phyloP scores from a whole-genome alignment of 2,888 invertebrate genomes.

The Melieria crassipennis region DNA sequence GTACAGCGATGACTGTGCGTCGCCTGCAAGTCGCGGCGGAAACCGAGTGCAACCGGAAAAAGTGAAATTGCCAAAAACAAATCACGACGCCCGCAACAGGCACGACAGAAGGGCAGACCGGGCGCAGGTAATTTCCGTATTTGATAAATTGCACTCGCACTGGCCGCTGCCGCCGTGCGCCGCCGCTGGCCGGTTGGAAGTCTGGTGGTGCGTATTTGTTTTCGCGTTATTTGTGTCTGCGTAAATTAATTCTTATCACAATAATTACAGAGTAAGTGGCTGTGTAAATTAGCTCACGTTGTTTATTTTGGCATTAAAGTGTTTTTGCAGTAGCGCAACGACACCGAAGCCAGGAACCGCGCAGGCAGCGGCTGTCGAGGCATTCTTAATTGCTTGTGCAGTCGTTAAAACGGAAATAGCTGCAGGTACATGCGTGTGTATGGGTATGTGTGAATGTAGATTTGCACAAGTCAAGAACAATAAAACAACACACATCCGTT shows the following conservation, averaged over 20 bases:
- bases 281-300: constrained; percentile 2
- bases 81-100: too few relatives aligned
- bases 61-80: not conserved
- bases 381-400: not conserved
- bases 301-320: constrained; percentile 6
- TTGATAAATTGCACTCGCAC: not conserved
- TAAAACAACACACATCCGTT: too few relatives aligned
- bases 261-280: constrained; percentile 3
- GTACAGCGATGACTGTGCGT: constrained; percentile 13
- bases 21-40: not conserved
- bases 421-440: not conserved
- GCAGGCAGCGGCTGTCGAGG: too few relatives aligned
- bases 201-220: not conserved
- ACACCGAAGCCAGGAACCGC: too few relatives aligned
- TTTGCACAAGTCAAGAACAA: not conserved
- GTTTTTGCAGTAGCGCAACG: not conserved
- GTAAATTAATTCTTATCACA: constrained; percentile 11
- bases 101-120: too few relatives aligned
- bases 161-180: not conserved
- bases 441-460: not conserved
- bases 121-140: constrained; percentile 12
- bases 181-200: not conserved
- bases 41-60: not conserved
- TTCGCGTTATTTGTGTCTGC: not conserved
- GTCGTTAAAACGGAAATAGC: not conserved